Evolutionary conservation across 2,113 vertebrate genomes (phyloP).

Genomic region (Toxostoma redivivum): DNA sequence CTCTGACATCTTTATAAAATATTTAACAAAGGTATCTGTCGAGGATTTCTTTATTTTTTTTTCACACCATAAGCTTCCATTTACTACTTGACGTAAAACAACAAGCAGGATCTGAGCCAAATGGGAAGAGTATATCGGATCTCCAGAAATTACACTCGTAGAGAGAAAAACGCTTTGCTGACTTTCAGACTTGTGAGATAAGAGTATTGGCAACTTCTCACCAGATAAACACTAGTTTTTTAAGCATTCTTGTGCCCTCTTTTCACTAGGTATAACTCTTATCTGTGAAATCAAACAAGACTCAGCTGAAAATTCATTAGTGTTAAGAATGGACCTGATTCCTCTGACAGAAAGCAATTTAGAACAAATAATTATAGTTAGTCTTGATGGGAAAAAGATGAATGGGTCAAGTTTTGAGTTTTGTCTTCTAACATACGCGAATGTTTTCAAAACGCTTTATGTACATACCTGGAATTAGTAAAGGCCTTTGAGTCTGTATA

Average conservation of each 20-base stretch:
- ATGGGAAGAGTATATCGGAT: not conserved
- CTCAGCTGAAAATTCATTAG: not conserved
- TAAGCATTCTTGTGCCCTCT: not conserved
- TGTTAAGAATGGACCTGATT: not conserved
- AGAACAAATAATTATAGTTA: not conserved
- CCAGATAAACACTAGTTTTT: not conserved
- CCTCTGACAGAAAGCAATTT: not conserved
- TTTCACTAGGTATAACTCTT: not conserved
- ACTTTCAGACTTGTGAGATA: not conserved
- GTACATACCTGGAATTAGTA: not conserved
- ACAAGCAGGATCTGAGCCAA: not conserved
- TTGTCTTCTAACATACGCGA: not conserved
- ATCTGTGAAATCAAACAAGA: not conserved
- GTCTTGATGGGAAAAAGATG: not conserved
- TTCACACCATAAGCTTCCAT: not conserved
- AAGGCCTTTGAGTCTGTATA: not conserved
- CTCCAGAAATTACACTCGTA: not conserved
- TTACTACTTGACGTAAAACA: conserved; percentile 2
- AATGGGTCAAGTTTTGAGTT: not conserved
- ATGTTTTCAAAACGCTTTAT: not conserved
- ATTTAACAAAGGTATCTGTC: conserved; percentile 64
- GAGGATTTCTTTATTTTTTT: not conserved
- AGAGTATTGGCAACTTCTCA: not conserved
- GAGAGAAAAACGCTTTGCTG: not conserved
- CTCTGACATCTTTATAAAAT: conserved; percentile 65